Evolutionary conservation across 2,888 invertebrate species (phyloP), one percentile per base, ranked within the genome.

Genomic region (Gasteruption jaculator): DNA sequence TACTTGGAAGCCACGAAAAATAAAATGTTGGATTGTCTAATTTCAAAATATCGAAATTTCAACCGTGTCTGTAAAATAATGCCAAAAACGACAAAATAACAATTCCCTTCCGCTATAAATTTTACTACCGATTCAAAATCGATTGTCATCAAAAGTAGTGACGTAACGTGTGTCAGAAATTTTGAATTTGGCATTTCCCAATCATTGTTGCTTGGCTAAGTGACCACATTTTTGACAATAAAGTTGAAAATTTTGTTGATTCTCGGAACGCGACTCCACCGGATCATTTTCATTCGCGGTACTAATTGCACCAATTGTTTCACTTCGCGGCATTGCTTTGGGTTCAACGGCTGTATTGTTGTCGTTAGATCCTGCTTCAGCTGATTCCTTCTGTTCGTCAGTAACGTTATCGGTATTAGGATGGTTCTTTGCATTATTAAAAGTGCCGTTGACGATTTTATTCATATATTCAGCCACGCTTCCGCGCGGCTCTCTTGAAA

Each of bases 301-400:
- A 40, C 60, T 61, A 25, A 68, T 61, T 31, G 61, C 66, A 15
- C 60, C 66, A 30, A 67, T 65, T 2, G 67, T 69, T 35, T 68
- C 67, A 45, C 68, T 68, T 38, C 62, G 63, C 3, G 60, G 48
- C 3, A 65, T 45, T 14, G 55, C 51, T 27, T 52, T 52, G 1
- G 56, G 52, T 3, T 38, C 19, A 8, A 45, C 53, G 21, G 46
- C 38, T 22, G 49, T 41, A 4, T 37, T 33, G 14, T 52, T 49
- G 31, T 18, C 39, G n/a, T n/a, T n/a, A n/a, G n/a, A n/a, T n/a
- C n/a, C n/a, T n/a, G n/a, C n/a, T n/a, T n/a, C n/a, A n/a, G n/a
- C n/a, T n/a, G n/a, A n/a, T 30, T 50, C 25, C 38, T 50, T 19
- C 19, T 38, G 19, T 24, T 27, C 35, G 26, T 50, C 18, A 33